phyloP scores from a whole-genome alignment of 2,113 vertebrate genomes.

The Elgaria multicarinata region DNA sequence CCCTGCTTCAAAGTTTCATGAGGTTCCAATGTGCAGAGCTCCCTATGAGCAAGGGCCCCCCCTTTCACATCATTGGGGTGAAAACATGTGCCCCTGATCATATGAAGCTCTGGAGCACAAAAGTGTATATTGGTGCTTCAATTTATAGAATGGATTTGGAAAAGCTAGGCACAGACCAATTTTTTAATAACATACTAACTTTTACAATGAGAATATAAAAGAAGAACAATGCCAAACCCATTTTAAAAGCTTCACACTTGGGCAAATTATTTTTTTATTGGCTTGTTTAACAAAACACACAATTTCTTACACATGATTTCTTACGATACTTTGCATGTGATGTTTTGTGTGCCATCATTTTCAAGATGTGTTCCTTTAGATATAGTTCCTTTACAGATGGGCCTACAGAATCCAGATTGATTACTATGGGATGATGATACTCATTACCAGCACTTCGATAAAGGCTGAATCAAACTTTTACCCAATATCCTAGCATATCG shows the following conservation, averaged over 20 bases:
- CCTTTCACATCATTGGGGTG: not conserved
- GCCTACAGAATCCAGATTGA: not conserved
- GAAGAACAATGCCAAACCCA: not conserved
- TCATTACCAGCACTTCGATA: not conserved
- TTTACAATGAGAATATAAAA: not conserved
- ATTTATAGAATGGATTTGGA: not conserved
- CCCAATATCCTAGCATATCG: slow-evolving; percentile 4
- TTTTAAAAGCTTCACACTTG: not conserved
- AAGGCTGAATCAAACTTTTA: not conserved
- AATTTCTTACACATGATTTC: not conserved
- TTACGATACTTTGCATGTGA: no score
- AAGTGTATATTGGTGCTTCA: not conserved
- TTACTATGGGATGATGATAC: not conserved
- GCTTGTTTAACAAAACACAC: not conserved
- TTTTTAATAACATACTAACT: not conserved
- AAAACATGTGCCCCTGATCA: not conserved
- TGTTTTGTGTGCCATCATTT: not conserved
- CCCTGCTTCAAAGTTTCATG: not conserved
- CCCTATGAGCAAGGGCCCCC: not conserved
- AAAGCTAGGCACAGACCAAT: not conserved
- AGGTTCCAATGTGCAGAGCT: not conserved
- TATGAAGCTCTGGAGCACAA: not conserved
- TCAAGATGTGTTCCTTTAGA: not conserved
- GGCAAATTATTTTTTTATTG: not conserved
- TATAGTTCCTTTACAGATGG: not conserved